phyloP scores from a whole-genome alignment of 2,113 vertebrate genomes.

The Sorex fumeus region DNA sequence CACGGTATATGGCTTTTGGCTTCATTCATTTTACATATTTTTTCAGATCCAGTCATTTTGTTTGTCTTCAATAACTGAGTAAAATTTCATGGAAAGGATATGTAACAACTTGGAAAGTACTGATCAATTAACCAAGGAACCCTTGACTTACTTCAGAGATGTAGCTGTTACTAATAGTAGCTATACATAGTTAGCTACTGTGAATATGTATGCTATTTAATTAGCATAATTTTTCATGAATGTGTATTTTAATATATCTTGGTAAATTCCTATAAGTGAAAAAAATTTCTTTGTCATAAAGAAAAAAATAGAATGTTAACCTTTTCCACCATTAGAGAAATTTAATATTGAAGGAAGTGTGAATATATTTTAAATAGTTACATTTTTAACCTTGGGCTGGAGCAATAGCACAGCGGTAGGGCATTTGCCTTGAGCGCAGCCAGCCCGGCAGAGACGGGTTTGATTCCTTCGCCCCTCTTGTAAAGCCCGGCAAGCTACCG shows the following conservation, averaged over 20 bases:
- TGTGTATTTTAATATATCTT: background rate
- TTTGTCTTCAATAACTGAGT: background rate
- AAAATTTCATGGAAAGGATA: background rate
- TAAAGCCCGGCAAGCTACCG: no score
- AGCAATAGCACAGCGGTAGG: no score
- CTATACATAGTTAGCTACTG: background rate
- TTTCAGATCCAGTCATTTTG: background rate
- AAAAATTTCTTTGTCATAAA: background rate
- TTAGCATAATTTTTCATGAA: background rate
- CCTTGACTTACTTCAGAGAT: background rate
- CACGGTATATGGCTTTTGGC: background rate
- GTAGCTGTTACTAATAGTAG: background rate
- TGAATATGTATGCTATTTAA: background rate
- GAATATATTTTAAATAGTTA: background rate
- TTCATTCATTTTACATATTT: background rate
- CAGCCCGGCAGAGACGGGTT: no score
- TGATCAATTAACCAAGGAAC: background rate
- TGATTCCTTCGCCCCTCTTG: no score
- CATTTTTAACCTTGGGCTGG: background rate
- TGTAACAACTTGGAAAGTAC: background rate
- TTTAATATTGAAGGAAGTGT: slow-evolving; percentile 12
- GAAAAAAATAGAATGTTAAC: background rate
- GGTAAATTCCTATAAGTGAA: background rate
- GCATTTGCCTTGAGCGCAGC: no score
- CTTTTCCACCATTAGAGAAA: background rate